phyloP scores from a whole-genome alignment of 1,140 invertebrate species.

The Bradysia coprophila region DNA sequence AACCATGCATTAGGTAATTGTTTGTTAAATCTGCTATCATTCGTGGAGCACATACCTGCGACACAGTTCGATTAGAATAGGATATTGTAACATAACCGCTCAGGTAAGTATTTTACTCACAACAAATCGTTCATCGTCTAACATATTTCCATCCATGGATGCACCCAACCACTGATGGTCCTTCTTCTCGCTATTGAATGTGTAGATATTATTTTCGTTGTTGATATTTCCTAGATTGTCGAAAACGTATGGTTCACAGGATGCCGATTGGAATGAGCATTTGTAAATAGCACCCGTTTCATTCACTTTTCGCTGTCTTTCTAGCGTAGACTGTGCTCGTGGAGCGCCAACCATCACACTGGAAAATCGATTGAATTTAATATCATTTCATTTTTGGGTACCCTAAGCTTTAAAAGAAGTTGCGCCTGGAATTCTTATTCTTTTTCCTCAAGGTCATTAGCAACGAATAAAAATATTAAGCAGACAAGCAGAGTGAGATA shows the following conservation, averaged over 20 bases:
- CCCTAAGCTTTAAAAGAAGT: no score
- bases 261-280: constrained; percentile 9
- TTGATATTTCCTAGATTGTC: constrained; percentile 12
- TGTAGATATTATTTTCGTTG: neutral
- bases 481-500: no score
- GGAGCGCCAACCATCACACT: constrained; percentile 16
- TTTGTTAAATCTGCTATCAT: constrained; percentile 10
- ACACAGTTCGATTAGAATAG: no score
- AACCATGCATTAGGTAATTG: constrained; percentile 23
- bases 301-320: constrained; percentile 13
- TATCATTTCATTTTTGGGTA: no score
- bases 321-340: constrained; percentile 15
- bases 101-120: constrained; percentile 3
- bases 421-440: no score
- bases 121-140: constrained; percentile 15
- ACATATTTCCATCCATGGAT: constrained; percentile 18
- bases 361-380: neutral
- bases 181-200: neutral
- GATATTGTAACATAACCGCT: no score
- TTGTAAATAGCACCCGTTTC: constrained; percentile 21
- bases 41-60: constrained; percentile 15
- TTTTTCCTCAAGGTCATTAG: no score
- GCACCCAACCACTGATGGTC: constrained; percentile 19
- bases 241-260: constrained; percentile 16
- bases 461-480: no score